phyloP scores from a whole-genome alignment of 1,140 invertebrate genomes.

The Cyclina sinensis region DNA sequence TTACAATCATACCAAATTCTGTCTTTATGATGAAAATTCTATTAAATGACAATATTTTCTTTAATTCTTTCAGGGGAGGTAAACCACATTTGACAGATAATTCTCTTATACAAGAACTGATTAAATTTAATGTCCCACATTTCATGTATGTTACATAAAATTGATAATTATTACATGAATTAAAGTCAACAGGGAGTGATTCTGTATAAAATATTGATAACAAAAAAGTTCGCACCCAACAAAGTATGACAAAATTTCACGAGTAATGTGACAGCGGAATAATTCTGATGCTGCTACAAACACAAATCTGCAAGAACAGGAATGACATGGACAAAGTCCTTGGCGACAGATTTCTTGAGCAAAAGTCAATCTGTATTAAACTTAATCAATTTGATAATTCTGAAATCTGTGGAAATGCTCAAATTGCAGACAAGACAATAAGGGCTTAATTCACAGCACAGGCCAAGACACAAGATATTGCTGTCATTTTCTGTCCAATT shows the following conservation, averaged over 20 bases:
- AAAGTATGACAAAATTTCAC: conserved; percentile 40
- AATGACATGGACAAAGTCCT: not conserved
- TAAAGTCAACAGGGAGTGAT: conserved; percentile 42
- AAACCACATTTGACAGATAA: conserved; percentile 39
- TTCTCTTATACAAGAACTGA: conserved; percentile 38
- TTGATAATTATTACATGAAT: conserved; percentile 57
- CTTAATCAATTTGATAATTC: not conserved
- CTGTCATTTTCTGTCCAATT: no score
- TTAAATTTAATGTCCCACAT: conserved; percentile 60
- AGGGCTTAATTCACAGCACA: no score
- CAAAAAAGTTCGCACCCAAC: not conserved
- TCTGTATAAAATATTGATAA: conserved; percentile 58
- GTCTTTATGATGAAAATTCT: conserved; percentile 39
- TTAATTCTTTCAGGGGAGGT: conserved; percentile 11
- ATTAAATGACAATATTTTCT: conserved; percentile 48
- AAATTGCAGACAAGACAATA: no score
- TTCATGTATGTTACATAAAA: conserved; percentile 45
- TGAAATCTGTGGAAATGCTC: not conserved
- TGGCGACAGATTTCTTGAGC: not conserved
- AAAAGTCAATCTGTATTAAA: conserved; percentile 8
- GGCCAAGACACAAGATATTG: no score
- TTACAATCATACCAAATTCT: conserved; percentile 24
- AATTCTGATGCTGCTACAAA: not conserved
- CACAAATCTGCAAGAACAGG: not conserved
- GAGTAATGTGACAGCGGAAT: not conserved